Conservation (phyloP, 2,113 vertebrate species). For the Microcebus murinus region DNA sequence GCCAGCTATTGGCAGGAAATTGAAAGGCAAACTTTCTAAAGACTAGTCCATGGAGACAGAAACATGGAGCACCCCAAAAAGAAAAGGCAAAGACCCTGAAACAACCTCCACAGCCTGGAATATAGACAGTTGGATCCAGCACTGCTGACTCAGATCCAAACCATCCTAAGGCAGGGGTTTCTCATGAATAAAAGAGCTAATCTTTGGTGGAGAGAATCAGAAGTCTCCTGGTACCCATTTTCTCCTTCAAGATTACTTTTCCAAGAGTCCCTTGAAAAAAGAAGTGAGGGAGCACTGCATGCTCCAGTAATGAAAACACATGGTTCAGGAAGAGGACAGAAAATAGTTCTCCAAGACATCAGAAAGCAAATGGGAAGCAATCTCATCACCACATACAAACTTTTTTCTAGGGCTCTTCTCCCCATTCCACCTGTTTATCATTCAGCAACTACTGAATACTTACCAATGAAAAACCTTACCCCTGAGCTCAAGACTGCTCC, state of each 20-base stretch:
- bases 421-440: not conserved
- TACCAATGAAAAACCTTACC: not conserved
- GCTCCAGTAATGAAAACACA: not conserved
- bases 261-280: not conserved
- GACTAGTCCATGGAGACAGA: not conserved
- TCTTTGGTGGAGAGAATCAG: not conserved
- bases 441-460: not conserved
- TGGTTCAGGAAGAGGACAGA: not conserved
- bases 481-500: not conserved
- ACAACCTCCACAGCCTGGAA: not conserved
- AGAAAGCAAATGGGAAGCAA: not conserved
- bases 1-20: not conserved
- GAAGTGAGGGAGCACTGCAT: not conserved
- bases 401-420: not conserved
- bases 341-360: not conserved
- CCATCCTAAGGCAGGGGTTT: not conserved
- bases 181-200: slow-evolving; percentile 10
- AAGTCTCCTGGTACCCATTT: not conserved
- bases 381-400: not conserved
- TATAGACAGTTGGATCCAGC: not conserved
- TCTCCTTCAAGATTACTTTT: not conserved
- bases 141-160: not conserved
- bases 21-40: not conserved
- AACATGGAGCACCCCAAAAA: not conserved
- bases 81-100: not conserved